These are phyloP conservation scores for Synchiropus splendidus DNA, from an alignment of 2,113 vertebrate genomes.

Conservation along the genomic window DNA sequence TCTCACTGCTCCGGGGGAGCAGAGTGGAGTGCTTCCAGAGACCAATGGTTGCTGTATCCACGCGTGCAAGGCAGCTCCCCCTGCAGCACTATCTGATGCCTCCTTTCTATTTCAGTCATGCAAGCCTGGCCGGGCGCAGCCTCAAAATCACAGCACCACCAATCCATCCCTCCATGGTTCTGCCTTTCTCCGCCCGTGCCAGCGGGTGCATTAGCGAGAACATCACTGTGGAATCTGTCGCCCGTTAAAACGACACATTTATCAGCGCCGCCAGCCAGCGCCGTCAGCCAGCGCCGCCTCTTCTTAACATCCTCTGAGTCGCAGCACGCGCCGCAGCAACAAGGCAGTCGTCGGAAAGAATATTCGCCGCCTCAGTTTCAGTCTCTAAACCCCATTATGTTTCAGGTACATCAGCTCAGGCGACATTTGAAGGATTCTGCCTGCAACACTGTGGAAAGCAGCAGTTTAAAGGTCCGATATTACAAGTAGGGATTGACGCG, in stretches of 20 bases:
- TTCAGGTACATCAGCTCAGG: constrained; percentile 11
- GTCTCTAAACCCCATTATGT: constrained; percentile 19
- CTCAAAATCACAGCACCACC: constrained; percentile 26
- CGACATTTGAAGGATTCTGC: constrained; percentile 16
- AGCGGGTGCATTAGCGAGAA: constrained; percentile 19
- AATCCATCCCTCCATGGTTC: constrained; percentile 48
- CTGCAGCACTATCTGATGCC: constrained; percentile 49
- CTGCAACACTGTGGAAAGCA: constrained; percentile 25
- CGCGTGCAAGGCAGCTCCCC: constrained; percentile 22
- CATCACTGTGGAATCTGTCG: constrained; percentile 15
- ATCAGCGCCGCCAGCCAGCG: constrained; percentile 16
- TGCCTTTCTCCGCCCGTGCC: constrained; percentile 44
- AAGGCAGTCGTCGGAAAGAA: constrained; percentile 52
- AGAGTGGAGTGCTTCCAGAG: constrained; percentile 13
- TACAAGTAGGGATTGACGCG: constrained; percentile 21
- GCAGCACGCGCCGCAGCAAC: constrained; percentile 16
- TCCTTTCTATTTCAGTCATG: constrained; percentile 47
- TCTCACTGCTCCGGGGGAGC: no score
- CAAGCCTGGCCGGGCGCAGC: constrained; percentile 22
- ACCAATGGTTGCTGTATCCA: constrained; percentile 38
- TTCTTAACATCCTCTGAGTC: constrained; percentile 21
- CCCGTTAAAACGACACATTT: constrained; percentile 1
- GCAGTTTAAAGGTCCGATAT: constrained; percentile 47
- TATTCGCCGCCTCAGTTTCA: constrained; percentile 23
- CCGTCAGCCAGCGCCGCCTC: constrained; percentile 1